These are phyloP conservation scores for Sipunculus nudus DNA, from an alignment of 2,888 invertebrate species.

Conservation along the genomic window DNA sequence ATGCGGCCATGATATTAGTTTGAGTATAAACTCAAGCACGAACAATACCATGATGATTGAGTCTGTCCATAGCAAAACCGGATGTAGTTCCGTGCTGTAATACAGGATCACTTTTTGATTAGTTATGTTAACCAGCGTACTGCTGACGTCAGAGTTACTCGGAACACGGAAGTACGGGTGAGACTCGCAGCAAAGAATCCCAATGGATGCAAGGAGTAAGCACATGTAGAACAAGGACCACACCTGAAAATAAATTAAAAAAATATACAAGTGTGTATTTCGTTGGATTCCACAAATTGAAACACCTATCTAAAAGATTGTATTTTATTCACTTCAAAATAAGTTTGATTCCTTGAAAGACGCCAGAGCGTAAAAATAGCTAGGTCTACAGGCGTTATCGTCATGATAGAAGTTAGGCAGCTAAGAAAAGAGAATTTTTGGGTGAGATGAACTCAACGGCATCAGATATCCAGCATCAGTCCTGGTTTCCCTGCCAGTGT, in stretches of 20 bases:
- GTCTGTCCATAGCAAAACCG: slow-evolving; percentile 4
- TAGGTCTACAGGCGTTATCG: too few relatives aligned
- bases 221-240: slow-evolving; percentile 13
- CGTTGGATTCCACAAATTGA: too few relatives aligned
- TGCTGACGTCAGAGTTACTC: not conserved
- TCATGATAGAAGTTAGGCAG: too few relatives aligned
- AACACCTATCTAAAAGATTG: too few relatives aligned
- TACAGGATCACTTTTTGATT: not conserved
- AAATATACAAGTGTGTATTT: too few relatives aligned
- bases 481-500: too few relatives aligned
- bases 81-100: slow-evolving; percentile 1
- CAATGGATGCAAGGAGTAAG: slow-evolving; percentile 13
- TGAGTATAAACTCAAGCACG: slow-evolving; percentile 15
- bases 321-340: too few relatives aligned
- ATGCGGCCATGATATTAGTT: not conserved
- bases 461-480: too few relatives aligned
- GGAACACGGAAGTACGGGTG: slow-evolving; percentile 31
- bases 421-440: too few relatives aligned
- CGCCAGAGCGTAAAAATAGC: too few relatives aligned
- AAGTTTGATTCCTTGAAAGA: too few relatives aligned
- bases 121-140: not conserved
- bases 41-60: slow-evolving; percentile 18
- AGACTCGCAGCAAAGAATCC: slow-evolving; percentile 27
- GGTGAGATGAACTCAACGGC: too few relatives aligned
- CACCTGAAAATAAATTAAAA: slow-evolving; percentile 9